Evolutionary conservation across 2,113 vertebrate genomes (phyloP).

Genomic region (Galbula dea): DNA sequence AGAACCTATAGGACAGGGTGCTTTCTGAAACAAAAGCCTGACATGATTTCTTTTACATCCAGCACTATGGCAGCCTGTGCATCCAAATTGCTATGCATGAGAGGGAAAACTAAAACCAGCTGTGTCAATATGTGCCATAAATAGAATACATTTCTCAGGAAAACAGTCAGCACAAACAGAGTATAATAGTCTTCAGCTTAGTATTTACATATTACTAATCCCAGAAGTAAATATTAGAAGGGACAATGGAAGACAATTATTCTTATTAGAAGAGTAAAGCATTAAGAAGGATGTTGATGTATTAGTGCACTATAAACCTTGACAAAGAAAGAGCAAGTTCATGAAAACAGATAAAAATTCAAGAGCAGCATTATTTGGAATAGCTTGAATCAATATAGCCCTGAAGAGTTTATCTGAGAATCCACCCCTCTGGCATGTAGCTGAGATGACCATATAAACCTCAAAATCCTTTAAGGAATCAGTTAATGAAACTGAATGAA

Average conservation of each 20-base stretch:
- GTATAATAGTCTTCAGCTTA: background rate
- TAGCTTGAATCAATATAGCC: background rate
- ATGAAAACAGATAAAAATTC: background rate
- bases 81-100: conserved; percentile 1
- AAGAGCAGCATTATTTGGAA: background rate
- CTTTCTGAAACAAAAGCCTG: conserved; percentile 1
- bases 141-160: conserved; percentile 28
- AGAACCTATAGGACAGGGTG: background rate
- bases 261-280: background rate
- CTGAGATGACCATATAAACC: background rate
- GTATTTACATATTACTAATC: background rate
- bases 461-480: background rate
- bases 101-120: conserved; percentile 45
- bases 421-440: background rate
- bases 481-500: background rate
- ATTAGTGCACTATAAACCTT: background rate
- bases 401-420: background rate
- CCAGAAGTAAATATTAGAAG: background rate
- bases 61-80: background rate
- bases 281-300: background rate
- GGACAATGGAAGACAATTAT: background rate
- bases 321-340: background rate
- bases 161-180: conserved; percentile 36
- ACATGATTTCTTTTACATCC: background rate
- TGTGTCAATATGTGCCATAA: conserved; percentile 34